phyloP scores from a whole-genome alignment of 1,140 invertebrate genomes.

The Littorina saxatilis region DNA sequence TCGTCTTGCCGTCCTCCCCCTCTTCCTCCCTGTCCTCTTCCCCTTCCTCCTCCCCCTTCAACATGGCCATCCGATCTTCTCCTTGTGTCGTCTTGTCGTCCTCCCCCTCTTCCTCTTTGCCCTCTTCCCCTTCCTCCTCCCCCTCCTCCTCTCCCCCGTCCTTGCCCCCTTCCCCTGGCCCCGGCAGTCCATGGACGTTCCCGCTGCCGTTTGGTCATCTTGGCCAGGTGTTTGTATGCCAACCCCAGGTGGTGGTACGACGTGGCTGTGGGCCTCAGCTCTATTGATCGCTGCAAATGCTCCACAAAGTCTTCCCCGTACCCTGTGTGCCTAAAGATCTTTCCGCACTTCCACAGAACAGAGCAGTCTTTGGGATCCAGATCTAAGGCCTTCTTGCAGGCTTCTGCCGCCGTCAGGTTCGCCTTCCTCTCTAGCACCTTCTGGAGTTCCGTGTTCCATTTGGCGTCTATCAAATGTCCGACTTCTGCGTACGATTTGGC shows the following conservation, averaged over 20 bases:
- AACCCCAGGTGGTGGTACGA: conserved; percentile 1
- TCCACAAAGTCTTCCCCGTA: background rate
- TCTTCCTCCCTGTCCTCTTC: too few species aligned
- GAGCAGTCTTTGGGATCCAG: background rate
- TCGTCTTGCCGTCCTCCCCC: too few species aligned
- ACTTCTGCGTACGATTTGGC: conserved; percentile 6
- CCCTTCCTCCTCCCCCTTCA: too few species aligned
- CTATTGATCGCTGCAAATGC: background rate
- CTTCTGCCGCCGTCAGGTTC: background rate
- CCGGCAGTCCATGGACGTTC: too few species aligned
- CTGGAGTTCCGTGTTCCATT: background rate
- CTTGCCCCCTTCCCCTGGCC: too few species aligned
- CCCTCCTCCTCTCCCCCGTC: too few species aligned
- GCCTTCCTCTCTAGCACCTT: background rate
- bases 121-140: too few species aligned
- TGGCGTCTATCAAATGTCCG: background rate
- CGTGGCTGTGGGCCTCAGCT: background rate
- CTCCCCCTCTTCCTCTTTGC: too few species aligned
- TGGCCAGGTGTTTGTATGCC: background rate
- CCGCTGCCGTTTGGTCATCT: too few species aligned
- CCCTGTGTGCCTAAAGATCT: background rate
- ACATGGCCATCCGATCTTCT: too few species aligned
- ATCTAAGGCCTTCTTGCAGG: background rate
- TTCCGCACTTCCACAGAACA: conserved; percentile 9
- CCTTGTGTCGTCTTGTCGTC: too few species aligned